Evolutionary conservation across 2,797 vertebrate species (phyloP), one percentile per base, ranked within the genome.

Genomic region (Capromys pilorides): DNA sequence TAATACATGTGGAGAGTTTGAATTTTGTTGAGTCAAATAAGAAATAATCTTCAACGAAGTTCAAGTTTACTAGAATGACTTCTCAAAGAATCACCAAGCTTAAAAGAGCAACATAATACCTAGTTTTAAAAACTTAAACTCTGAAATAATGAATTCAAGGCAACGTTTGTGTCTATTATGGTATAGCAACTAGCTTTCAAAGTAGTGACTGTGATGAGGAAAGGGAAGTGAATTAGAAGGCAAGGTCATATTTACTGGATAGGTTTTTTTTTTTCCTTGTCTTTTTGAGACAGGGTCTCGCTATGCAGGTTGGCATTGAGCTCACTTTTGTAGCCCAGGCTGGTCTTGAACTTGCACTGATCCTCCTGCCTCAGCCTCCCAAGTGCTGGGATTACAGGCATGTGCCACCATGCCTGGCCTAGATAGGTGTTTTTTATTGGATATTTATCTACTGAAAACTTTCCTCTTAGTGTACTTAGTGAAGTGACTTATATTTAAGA

Each of bases 111-210:
- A 22, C 22, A 73, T 33, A 91, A 82, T 49, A 49, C 39, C 81
- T 26, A 39, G n/a, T 57, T 93, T 93, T 54, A 90, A 88, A 92
- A 91, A 33, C 41, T 41, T 78, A 31, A 94, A 75, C 36, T 82
- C 36, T 61, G 75, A 82, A 21, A 91, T 64, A 86, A 69, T 39
- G 54, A 88, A 86, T 91, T 91, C 69, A 28, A 77, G 62, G 88
- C 36, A 77, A 49, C 49, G 41, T 39, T 85, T 86, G 67, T 36
- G 64, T 59, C 45, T 77, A 83, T 26, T 26, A 75, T 6, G 69
- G 59, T 59, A 71, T 22, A 80, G 22, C 61, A 66, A 86, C 88
- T 31, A 73, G 75, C 28, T 79, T 94, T 66, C 67, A 33, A 64
- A 91, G 61, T 1, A 88, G 26, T 39, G n/a, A 45, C 36, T 39